Conservation (phyloP, 1,140 invertebrate genomes). For the Gryon sp. region DNA sequence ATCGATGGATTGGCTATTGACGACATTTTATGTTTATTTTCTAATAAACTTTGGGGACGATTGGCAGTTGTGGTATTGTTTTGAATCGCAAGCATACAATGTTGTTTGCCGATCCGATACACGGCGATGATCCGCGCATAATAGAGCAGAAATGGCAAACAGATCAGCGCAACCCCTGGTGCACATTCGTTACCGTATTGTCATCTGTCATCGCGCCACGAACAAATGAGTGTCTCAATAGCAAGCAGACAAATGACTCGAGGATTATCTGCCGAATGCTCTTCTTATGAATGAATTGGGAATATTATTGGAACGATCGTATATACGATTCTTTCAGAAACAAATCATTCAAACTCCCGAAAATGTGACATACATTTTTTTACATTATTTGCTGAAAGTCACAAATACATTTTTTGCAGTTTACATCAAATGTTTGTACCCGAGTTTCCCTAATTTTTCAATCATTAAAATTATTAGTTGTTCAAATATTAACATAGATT, state of each 20-base stretch:
- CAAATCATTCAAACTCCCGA: conserved; percentile 12
- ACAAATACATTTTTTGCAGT: too few species aligned
- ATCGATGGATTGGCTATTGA: conserved; percentile 6
- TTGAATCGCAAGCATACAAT: conserved; percentile 46
- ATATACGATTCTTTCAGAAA: conserved; percentile 16
- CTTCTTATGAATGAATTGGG: conserved; percentile 69
- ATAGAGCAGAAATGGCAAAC: conserved; percentile 77
- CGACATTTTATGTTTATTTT: conserved; percentile 39
- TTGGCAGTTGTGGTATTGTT: conserved; percentile 48
- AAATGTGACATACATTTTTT: neutral
- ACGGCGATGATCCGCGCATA: conserved; percentile 79
- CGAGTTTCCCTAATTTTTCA: too few species aligned
- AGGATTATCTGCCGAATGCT: conserved; percentile 75
- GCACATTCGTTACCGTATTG: conserved; percentile 75
- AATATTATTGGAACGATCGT: conserved; percentile 63
- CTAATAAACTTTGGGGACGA: conserved; percentile 39
- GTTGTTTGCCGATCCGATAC: conserved; percentile 68
- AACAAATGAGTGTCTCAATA: conserved; percentile 76
- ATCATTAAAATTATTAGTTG: too few species aligned
- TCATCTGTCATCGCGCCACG: conserved; percentile 77
- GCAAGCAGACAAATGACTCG: conserved; percentile 72
- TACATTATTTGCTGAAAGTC: too few species aligned
- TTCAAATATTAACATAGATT: too few species aligned
- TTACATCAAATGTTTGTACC: too few species aligned
- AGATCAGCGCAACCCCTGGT: conserved; percentile 67